Percentiles rank a stretch among this genome's conserved stretches.
Evolutionary conservation across 2,113 vertebrate genomes (phyloP).

Genomic region (Sialia sialis): DNA sequence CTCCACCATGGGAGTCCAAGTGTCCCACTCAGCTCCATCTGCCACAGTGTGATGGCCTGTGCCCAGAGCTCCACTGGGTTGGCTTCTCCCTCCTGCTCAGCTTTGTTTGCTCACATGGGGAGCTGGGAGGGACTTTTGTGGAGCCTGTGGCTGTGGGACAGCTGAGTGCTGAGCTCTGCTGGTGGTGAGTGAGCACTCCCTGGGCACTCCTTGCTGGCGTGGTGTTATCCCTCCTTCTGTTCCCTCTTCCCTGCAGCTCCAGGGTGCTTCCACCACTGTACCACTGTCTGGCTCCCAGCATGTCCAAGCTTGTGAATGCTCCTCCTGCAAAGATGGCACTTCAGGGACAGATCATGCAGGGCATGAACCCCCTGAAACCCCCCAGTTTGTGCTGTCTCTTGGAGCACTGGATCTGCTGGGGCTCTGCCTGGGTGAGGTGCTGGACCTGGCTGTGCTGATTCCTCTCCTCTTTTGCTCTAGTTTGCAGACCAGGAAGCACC

Average conservation of each 20-base stretch:
- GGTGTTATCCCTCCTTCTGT: background rate
- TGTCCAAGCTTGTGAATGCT: background rate
- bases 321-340: background rate
- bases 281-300: background rate
- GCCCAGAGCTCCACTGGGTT: background rate
- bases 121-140: background rate
- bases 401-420: background rate
- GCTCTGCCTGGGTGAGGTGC: background rate
- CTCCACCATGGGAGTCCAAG: background rate
- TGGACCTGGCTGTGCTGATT: background rate
- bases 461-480: slow-evolving; percentile 13
- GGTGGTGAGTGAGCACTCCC: background rate
- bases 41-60: background rate
- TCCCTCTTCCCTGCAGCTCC: background rate
- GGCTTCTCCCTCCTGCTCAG: background rate
- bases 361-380: background rate
- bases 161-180: background rate
- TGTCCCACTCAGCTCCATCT: background rate
- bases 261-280: background rate
- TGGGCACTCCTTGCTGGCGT: background rate
- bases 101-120: background rate
- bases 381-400: background rate
- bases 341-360: background rate
- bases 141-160: background rate
- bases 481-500: slow-evolving; percentile 55